A percentile compares a stretch with the other conserved stretches of the same genome.
phyloP scores from a whole-genome alignment of 2,888 invertebrate species.

The Mesorhabditis belari region DNA sequence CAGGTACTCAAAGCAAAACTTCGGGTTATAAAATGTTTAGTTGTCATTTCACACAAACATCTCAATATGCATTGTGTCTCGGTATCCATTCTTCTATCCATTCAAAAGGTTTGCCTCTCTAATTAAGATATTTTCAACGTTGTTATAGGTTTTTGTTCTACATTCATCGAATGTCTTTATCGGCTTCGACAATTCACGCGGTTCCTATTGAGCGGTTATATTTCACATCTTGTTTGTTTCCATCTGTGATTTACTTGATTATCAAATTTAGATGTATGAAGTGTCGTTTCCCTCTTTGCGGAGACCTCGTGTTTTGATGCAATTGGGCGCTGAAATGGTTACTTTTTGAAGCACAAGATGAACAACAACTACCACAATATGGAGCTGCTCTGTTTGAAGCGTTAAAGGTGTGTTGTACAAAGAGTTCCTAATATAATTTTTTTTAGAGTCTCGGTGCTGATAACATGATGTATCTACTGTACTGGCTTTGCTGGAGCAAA shows the following conservation, averaged over 20 bases:
- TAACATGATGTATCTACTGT: constrained; percentile 83
- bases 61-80: constrained; percentile 84
- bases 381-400: constrained; percentile 55
- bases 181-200: constrained; percentile 57
- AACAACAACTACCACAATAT: constrained; percentile 85
- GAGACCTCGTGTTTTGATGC: constrained; percentile 78
- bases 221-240: constrained; percentile 48
- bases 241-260: no score
- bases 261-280: constrained; percentile 66
- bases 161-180: constrained; percentile 72
- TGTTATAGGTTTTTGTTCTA: constrained; percentile 88
- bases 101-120: no score
- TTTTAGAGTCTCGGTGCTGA: constrained; percentile 77
- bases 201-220: constrained; percentile 81
- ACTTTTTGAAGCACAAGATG: constrained; percentile 89
- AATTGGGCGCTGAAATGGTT: constrained; percentile 65
- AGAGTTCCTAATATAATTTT: constrained; percentile 73
- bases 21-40: constrained; percentile 13
- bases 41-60: constrained; percentile 76
- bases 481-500: constrained; percentile 87
- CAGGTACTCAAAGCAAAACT: constrained; percentile 26
- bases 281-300: constrained; percentile 85
- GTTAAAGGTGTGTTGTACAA: constrained; percentile 7
- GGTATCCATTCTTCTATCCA: constrained; percentile 96
- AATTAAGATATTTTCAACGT: no score